phyloP scores from a whole-genome alignment of 2,888 invertebrate species.

The Sycophila texana region DNA sequence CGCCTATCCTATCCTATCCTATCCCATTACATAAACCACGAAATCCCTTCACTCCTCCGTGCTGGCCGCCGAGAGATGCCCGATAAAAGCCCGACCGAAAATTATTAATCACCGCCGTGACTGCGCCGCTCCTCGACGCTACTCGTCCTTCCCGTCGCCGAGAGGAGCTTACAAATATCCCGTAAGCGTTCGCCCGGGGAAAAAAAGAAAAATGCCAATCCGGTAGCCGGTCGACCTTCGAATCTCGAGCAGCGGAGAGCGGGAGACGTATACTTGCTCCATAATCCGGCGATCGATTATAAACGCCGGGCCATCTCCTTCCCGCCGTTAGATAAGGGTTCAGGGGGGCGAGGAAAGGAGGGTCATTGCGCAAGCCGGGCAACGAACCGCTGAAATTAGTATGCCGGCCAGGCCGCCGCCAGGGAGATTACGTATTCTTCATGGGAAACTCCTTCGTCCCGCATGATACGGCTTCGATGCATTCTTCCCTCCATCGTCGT shows the following conservation, averaged over 20 bases:
- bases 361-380: background rate
- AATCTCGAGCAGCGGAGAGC: background rate
- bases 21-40: slow-evolving; percentile 3
- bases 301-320: background rate
- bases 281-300: background rate
- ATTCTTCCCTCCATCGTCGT: background rate
- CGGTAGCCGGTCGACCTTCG: background rate
- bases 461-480: background rate
- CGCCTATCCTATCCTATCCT: too few species aligned
- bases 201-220: background rate
- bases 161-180: too few species aligned
- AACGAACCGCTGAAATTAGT: slow-evolving; percentile 12
- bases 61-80: background rate
- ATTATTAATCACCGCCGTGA: background rate
- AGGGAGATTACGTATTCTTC: slow-evolving; percentile 20
- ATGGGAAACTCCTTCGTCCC: slow-evolving; percentile 11
- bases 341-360: background rate
- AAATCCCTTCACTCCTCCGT: background rate
- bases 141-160: background rate
- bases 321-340: background rate
- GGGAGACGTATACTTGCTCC: background rate
- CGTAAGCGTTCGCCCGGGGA: too few species aligned
- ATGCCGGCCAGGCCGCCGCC: background rate
- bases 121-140: background rate
- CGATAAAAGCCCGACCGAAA: background rate